Percentiles rank a stretch among this genome's conserved stretches.
phyloP scores from a whole-genome alignment of 2,888 invertebrate genomes.

The Prostheceraeus crozeri region DNA sequence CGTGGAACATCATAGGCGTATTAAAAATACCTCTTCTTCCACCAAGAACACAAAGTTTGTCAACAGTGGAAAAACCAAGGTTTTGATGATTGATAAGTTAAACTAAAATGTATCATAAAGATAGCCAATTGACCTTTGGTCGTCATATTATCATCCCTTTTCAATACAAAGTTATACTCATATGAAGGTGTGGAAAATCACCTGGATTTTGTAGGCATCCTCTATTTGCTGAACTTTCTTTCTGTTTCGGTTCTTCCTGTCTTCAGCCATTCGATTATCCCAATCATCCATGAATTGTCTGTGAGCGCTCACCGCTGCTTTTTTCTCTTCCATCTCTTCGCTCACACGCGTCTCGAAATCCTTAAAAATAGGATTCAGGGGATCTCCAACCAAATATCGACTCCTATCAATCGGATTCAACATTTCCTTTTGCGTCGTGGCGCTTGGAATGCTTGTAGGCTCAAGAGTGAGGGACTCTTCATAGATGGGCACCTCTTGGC shows the following conservation, averaged over 20 bases:
- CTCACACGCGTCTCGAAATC: conserved; percentile 45
- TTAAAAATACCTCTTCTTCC: too few relatives aligned
- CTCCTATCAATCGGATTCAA: conserved; percentile 51
- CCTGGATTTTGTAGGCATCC: conserved; percentile 53
- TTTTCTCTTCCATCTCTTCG: conserved; percentile 46
- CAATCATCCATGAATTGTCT: conserved; percentile 48
- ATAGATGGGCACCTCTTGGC: conserved; percentile 41
- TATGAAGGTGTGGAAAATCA: conserved; percentile 36
- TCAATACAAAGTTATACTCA: background rate
- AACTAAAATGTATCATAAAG: too few relatives aligned
- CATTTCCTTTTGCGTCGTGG: conserved; percentile 46
- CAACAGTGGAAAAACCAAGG: too few relatives aligned
- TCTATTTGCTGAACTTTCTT: conserved; percentile 52
- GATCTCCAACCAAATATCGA: conserved; percentile 45
- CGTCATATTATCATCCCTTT: background rate
- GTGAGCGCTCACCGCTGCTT: conserved; percentile 50
- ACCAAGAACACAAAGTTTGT: too few relatives aligned
- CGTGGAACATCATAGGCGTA: too few relatives aligned
- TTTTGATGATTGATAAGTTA: too few relatives aligned
- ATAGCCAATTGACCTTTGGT: background rate
- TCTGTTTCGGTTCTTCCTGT: conserved; percentile 48
- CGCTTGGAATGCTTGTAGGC: conserved; percentile 46
- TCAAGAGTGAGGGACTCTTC: conserved; percentile 48
- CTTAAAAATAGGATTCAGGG: background rate
- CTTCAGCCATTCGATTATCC: conserved; percentile 49